phyloP scores from a whole-genome alignment of 2,888 invertebrate species.

The Omphaloscelis lunosa region DNA sequence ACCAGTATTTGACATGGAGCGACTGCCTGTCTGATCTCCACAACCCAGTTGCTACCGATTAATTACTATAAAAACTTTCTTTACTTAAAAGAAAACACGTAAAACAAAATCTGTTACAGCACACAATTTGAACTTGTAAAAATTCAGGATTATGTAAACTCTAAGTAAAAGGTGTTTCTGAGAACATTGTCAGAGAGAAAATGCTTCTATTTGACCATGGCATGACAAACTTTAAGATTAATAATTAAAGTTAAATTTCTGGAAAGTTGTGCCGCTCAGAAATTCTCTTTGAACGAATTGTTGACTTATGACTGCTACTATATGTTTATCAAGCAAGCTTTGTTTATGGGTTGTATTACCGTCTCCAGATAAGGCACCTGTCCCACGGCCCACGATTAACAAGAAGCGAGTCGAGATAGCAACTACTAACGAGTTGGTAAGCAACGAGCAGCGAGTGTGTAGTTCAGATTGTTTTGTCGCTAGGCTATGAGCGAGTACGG shows the following conservation, averaged over 20 bases:
- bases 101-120: conserved; percentile 33
- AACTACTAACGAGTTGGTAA: neutral
- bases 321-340: neutral
- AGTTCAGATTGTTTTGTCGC: neutral
- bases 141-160: conserved; percentile 34
- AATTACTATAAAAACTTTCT: neutral
- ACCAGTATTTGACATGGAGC: neutral
- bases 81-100: conserved; percentile 13
- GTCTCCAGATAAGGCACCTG: neutral
- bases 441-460: neutral
- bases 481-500: neutral
- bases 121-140: conserved; percentile 29
- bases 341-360: neutral
- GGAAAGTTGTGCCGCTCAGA: conserved; percentile 7
- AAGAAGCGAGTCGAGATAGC: neutral
- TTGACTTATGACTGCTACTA: neutral
- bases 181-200: conserved; percentile 11
- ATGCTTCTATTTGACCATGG: conserved; percentile 10
- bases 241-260: conserved; percentile 36
- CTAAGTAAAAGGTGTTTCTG: conserved; percentile 11
- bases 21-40: neutral
- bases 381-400: neutral
- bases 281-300: conserved; percentile 19
- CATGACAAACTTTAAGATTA: conserved; percentile 32
- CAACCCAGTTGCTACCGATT: neutral